These are phyloP conservation scores for Eupeodes latifasciatus DNA, from an alignment of 2,888 invertebrate genomes.

Conservation along the genomic window DNA sequence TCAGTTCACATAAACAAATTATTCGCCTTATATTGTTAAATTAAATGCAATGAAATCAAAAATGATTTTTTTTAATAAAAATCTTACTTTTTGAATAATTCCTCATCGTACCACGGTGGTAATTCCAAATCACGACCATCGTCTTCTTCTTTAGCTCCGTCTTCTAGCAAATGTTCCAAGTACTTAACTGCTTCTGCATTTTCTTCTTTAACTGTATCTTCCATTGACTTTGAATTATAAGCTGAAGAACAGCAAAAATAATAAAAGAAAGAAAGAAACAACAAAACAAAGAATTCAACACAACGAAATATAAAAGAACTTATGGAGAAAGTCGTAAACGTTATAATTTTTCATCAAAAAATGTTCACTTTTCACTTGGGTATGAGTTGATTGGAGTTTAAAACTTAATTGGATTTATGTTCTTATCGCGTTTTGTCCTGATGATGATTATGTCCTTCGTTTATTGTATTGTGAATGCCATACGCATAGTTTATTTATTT, in stretches of 20 bases:
- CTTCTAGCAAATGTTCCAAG: constrained; percentile 80
- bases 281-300: constrained; percentile 40
- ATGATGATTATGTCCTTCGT: constrained; percentile 32
- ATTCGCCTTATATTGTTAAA: neutral
- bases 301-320: neutral
- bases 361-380: neutral
- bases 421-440: constrained; percentile 7
- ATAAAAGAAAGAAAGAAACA: constrained; percentile 20
- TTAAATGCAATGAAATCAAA: no score
- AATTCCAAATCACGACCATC: constrained; percentile 84
- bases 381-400: no score
- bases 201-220: constrained; percentile 45
- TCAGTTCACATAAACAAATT: neutral
- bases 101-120: constrained; percentile 89
- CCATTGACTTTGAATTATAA: constrained; percentile 15
- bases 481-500: constrained; percentile 16
- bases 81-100: constrained; percentile 87
- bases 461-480: constrained; percentile 51
- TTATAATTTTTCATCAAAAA: neutral
- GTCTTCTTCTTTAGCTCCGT: constrained; percentile 81
- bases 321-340: constrained; percentile 54
- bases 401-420: neutral
- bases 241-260: constrained; percentile 14
- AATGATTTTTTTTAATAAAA: neutral
- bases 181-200: constrained; percentile 79